phyloP scores from a whole-genome alignment of 2,797 vertebrate species.

The Hyperoplus immaculatus region DNA sequence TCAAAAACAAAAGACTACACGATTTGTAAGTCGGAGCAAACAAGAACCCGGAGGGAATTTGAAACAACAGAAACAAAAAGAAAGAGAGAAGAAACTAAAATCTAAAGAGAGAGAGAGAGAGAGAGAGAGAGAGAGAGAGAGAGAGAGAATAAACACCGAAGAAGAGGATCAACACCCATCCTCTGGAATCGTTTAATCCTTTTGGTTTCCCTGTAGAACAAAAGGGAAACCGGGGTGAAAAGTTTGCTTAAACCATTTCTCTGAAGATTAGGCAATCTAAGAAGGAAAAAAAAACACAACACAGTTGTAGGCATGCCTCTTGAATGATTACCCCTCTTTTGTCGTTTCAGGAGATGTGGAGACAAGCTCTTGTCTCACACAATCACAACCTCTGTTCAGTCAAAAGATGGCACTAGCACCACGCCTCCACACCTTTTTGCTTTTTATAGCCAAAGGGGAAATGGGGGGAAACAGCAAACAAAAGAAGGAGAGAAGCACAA shows the following conservation, averaged over 20 bases:
- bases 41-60: constrained; percentile 20
- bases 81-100: background rate
- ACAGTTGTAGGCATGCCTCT: constrained; percentile 25
- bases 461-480: background rate
- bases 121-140: background rate
- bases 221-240: constrained; percentile 49
- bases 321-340: constrained; percentile 43
- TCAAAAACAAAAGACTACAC: constrained; percentile 44
- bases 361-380: constrained; percentile 23
- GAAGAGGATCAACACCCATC: constrained; percentile 23
- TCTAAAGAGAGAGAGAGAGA: background rate
- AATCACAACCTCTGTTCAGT: constrained; percentile 57
- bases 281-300: constrained; percentile 15
- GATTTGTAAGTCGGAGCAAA: constrained; percentile 37
- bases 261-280: constrained; percentile 35
- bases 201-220: constrained; percentile 25
- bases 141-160: constrained; percentile 5
- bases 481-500: constrained; percentile 3
- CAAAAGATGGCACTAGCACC: constrained; percentile 78
- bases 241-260: constrained; percentile 47
- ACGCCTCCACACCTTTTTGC: constrained; percentile 47
- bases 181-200: constrained; percentile 41
- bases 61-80: background rate
- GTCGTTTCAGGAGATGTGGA: constrained; percentile 37
- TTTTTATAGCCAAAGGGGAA: constrained; percentile 31